A percentile compares a stretch with the other conserved stretches of the same genome.
Conservation (phyloP, 2,797 vertebrate species). For the Euphonia xanthogaster region DNA sequence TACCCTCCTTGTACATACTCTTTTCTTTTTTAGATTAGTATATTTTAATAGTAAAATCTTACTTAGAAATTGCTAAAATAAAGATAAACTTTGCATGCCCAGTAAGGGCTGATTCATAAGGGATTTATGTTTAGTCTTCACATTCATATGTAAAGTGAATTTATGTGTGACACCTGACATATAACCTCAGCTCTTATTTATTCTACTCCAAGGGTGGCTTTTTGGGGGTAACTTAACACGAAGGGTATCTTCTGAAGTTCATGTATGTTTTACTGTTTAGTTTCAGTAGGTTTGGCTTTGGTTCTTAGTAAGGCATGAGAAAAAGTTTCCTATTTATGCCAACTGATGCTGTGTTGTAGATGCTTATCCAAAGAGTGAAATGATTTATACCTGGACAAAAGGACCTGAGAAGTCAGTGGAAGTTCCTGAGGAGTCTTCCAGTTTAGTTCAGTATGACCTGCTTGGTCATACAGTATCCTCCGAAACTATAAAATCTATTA, state of each 20-base stretch:
- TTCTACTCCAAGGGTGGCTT: neutral
- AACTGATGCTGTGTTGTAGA: constrained; percentile 78
- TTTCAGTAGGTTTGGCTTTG: neutral
- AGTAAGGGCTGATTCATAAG: neutral
- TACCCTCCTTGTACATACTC: neutral
- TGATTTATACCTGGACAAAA: constrained; percentile 99
- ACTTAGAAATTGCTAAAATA: neutral
- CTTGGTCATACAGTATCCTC: constrained; percentile 95
- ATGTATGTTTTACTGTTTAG: neutral
- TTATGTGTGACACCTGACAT: neutral
- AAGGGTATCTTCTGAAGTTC: neutral
- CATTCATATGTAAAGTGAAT: neutral
- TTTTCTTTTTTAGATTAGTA: neutral
- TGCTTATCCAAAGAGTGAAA: constrained; percentile 97
- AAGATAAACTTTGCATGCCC: neutral
- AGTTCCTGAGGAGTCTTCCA: constrained; percentile 96
- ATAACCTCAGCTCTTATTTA: neutral
- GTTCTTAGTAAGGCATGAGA: neutral
- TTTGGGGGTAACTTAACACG: neutral
- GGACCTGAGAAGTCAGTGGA: constrained; percentile 95
- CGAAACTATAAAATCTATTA: constrained; percentile 96
- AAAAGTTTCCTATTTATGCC: constrained; percentile 17
- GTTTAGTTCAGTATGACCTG: constrained; percentile 96
- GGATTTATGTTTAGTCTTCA: neutral
- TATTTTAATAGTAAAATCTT: neutral